Conservation (phyloP, 1,140 invertebrate species). For the Aricia agestis region DNA sequence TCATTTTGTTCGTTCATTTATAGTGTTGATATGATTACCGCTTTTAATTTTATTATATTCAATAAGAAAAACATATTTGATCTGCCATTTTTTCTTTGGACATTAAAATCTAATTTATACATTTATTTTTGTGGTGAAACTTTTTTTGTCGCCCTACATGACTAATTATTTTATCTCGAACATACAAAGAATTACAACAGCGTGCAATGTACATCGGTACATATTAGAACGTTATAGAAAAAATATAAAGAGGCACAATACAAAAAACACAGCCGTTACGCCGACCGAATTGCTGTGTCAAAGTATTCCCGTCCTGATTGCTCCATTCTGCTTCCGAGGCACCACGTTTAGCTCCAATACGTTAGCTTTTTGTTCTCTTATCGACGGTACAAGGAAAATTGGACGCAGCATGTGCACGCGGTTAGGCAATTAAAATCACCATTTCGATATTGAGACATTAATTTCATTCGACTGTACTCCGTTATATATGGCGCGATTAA, state of each 20-base stretch:
- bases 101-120: too few relatives aligned
- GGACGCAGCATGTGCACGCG: slow-evolving; percentile 33
- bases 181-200: neutral
- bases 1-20: slow-evolving; percentile 2
- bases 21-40: neutral
- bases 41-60: neutral
- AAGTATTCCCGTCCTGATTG: slow-evolving; percentile 70
- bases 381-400: slow-evolving; percentile 49
- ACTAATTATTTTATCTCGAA: neutral
- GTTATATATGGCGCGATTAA: slow-evolving; percentile 12
- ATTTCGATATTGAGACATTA: slow-evolving; percentile 33
- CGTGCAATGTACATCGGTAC: neutral
- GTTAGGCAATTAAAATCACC: slow-evolving; percentile 37
- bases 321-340: slow-evolving; percentile 63
- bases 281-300: slow-evolving; percentile 70
- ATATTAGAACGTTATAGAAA: slow-evolving; percentile 27
- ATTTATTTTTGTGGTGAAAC: too few relatives aligned
- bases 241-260: slow-evolving; percentile 48
- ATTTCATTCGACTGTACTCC: slow-evolving; percentile 23
- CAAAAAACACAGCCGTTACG: slow-evolving; percentile 65
- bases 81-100: neutral
- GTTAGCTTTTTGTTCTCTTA: slow-evolving; percentile 55
- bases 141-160: too few relatives aligned
- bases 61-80: neutral
- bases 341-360: slow-evolving; percentile 43